Evolutionary conservation across 2,797 vertebrate genomes (phyloP).

Genomic region (Etheostoma nigrum): DNA sequence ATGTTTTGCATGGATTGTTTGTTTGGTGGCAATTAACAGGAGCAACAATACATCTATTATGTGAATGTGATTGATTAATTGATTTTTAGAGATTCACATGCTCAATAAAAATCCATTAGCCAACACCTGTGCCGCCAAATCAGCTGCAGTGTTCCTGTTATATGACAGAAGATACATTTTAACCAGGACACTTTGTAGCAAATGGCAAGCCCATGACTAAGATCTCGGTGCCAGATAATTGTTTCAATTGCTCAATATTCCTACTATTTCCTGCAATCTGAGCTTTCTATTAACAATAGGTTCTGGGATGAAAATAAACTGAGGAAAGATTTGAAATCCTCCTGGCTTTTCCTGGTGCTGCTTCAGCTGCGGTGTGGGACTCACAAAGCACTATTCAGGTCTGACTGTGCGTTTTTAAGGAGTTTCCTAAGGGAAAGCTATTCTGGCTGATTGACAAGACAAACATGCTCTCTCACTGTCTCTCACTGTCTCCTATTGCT

Average conservation of each 20-base stretch:
- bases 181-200: not conserved
- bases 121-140: not conserved
- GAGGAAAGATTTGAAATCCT: conserved; percentile 58
- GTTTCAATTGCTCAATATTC: conserved; percentile 25
- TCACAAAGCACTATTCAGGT: conserved; percentile 59
- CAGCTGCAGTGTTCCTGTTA: not conserved
- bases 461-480: conserved; percentile 58
- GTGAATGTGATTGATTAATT: not conserved
- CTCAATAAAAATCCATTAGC: not conserved
- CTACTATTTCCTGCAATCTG: conserved; percentile 41
- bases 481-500: conserved; percentile 27
- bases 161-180: not conserved
- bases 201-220: conserved; percentile 5
- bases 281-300: conserved; percentile 49
- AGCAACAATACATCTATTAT: not conserved
- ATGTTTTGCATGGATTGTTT: not conserved
- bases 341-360: conserved; percentile 59
- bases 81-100: not conserved
- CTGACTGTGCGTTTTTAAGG: conserved; percentile 72
- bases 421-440: conserved; percentile 74
- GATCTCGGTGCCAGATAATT: not conserved
- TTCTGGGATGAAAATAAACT: conserved; percentile 65
- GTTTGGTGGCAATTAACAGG: not conserved
- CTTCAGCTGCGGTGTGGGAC: conserved; percentile 46
- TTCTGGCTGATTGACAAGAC: conserved; percentile 70